Evolutionary conservation across 2,797 vertebrate species (phyloP).

Genomic region (Emydoidea blandingii): DNA sequence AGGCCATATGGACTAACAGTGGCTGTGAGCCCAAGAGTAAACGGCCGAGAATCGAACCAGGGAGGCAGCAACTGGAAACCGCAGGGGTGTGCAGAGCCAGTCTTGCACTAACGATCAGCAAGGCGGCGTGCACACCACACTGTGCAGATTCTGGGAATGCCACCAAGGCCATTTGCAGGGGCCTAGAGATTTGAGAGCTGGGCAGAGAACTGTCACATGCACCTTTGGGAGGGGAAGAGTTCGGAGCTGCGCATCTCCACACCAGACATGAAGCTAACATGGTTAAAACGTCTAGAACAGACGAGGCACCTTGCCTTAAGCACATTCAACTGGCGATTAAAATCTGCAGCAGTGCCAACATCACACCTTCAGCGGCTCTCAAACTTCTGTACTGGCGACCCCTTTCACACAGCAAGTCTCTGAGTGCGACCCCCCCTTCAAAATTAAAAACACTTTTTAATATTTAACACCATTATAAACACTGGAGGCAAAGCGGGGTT

Average conservation of each 20-base stretch:
- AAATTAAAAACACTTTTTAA: too few species aligned
- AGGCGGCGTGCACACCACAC: neutral
- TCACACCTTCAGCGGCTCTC: neutral
- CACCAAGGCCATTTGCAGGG: too few species aligned
- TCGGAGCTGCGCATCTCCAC: neutral
- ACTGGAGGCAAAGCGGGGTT: too few species aligned
- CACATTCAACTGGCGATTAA: neutral
- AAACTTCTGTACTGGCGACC: too few species aligned
- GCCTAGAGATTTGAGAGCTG: neutral
- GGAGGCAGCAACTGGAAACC: neutral
- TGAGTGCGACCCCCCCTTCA: too few species aligned
- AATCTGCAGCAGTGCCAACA: neutral
- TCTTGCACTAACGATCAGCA: too few species aligned
- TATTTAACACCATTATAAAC: too few species aligned
- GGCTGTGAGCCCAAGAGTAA: slow-evolving; percentile 8
- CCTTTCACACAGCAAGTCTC: too few species aligned
- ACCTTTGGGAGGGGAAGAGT: neutral
- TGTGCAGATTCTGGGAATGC: too few species aligned
- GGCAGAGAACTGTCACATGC: too few species aligned
- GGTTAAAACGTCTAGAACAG: neutral
- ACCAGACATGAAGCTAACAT: neutral
- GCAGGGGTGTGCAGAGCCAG: too few species aligned
- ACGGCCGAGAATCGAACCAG: neutral
- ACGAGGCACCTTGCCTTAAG: neutral
- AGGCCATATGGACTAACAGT: slow-evolving; percentile 57